phyloP scores from a whole-genome alignment of 2,113 vertebrate genomes.

The Hippocampus zosterae region DNA sequence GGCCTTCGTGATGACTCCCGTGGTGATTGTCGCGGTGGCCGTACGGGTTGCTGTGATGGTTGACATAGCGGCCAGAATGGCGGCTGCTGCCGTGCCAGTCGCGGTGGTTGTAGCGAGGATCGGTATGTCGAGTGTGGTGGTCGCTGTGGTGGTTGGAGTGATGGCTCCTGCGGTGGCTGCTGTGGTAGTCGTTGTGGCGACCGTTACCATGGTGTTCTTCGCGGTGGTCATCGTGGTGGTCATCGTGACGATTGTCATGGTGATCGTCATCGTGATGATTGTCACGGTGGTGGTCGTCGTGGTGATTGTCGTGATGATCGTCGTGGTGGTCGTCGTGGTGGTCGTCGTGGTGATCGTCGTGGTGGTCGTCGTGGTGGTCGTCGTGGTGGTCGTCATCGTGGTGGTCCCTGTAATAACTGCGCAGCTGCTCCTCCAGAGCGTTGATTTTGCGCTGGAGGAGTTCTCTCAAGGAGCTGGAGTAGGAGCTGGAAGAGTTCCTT shows the following conservation, averaged over 20 bases:
- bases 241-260: slow-evolving; percentile 24
- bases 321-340: background rate
- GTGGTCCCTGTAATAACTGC: slow-evolving; percentile 53
- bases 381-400: slow-evolving; percentile 22
- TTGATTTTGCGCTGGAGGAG: slow-evolving; percentile 77
- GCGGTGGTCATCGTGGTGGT: slow-evolving; percentile 33
- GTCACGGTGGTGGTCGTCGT: slow-evolving; percentile 11
- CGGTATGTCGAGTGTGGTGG: slow-evolving; percentile 1
- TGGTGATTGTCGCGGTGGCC: slow-evolving; percentile 44
- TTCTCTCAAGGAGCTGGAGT: slow-evolving; percentile 74
- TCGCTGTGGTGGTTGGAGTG: background rate
- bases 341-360: background rate
- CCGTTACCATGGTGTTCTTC: slow-evolving; percentile 34
- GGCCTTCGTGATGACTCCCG: slow-evolving; percentile 27
- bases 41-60: background rate
- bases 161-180: background rate
- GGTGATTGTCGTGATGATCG: slow-evolving; percentile 8
- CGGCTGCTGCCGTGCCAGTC: background rate
- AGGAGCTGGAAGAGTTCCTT: slow-evolving; percentile 76
- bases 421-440: slow-evolving; percentile 76
- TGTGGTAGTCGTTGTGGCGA: slow-evolving; percentile 9
- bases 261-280: slow-evolving; percentile 54
- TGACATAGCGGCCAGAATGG: slow-evolving; percentile 7
- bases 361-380: slow-evolving; percentile 8
- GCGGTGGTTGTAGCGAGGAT: slow-evolving; percentile 4